These are phyloP conservation scores for Folsomia manolachei DNA, from an alignment of 2,888 invertebrate species.

Conservation along the genomic window DNA sequence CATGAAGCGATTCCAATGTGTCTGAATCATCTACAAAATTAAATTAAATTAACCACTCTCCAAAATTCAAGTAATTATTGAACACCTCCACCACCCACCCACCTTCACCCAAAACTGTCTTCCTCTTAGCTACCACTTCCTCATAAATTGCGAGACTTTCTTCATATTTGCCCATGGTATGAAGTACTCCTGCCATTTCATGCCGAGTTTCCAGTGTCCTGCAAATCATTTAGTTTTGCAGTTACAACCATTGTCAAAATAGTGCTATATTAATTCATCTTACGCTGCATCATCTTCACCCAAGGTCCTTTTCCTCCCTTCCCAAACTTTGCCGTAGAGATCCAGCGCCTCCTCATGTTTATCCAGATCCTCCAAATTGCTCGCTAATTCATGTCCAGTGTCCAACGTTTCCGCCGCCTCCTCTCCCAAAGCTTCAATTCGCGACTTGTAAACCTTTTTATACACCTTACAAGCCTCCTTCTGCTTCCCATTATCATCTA, in stretches of 20 bases:
- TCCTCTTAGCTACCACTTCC: constrained; percentile 20
- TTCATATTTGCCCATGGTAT: constrained; percentile 19
- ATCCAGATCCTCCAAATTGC: constrained; percentile 25
- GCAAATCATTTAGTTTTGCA: too few species aligned
- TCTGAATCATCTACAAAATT: constrained; percentile 28
- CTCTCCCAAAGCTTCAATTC: constrained; percentile 13
- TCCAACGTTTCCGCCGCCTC: constrained; percentile 24
- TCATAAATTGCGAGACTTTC: constrained; percentile 22
- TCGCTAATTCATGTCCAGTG: constrained; percentile 30
- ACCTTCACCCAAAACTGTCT: constrained; percentile 19
- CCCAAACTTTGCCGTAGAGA: constrained; percentile 18
- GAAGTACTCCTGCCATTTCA: constrained; percentile 28
- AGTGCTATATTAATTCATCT: neutral
- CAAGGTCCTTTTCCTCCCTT: constrained; percentile 11
- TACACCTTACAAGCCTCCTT: constrained; percentile 23
- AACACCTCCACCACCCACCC: too few species aligned
- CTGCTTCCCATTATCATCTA: constrained; percentile 20
- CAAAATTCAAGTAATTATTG: too few species aligned
- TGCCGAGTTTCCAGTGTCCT: constrained; percentile 31
- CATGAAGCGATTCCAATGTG: constrained; percentile 28
- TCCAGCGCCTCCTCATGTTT: constrained; percentile 20
- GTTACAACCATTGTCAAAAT: too few species aligned
- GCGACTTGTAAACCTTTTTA: constrained; percentile 18
- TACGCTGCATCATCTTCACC: constrained; percentile 21
- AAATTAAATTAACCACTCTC: too few species aligned